Base-by-base conservation (phyloP, 2,113 vertebrate species). In the Echinops telfairi region DNA sequence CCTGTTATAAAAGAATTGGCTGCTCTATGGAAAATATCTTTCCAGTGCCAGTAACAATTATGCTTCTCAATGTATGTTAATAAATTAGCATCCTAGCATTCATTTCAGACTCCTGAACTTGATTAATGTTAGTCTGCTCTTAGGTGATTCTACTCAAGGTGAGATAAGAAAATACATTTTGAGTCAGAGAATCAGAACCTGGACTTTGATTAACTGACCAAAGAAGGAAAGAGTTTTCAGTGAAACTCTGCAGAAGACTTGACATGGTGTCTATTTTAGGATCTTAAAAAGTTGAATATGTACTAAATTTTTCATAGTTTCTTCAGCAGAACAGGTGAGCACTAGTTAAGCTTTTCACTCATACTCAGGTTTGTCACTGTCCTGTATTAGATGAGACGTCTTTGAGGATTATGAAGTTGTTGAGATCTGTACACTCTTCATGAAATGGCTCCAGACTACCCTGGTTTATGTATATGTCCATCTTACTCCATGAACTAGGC, bases 241-340 rank as follows among this genome's bases (percentile, higher is more conserved):
- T 88, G 40, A 82, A n/a, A 20, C 36, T 36, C 40, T 88, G 88
- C 15, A 79, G 15, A 83, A 80, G 16, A 40, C 70, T 53, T 71
- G 16, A 33, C 68, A 19, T 71, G n/a, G 68, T 71, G 23, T 71
- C 68, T n/a, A 71, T 71, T n/a, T 71, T 71, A 71, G 68, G 31
- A 43, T 71, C 27, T 22, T 73, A 92, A 75, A 33, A 89, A 47
- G 76, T 91, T 89, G 47, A 87, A 82, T 89, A 58, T n/a, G 82
- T 89, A 9, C 31, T 94, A 78, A 64, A 78, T 64, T 88, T 87
- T 66, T 77, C 31, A 68, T 92, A 86, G 38, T 58, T 89, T 92
- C 6, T 96, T 82, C 79, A 76, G 71, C 29, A 86, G 38, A 93
- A 36, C 11, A 36, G 77, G 60, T 84, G 38, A 73, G 20, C 33